These are phyloP conservation scores for Limnephilus marmoratus DNA, from an alignment of 2,888 invertebrate species.

Conservation along the genomic window DNA sequence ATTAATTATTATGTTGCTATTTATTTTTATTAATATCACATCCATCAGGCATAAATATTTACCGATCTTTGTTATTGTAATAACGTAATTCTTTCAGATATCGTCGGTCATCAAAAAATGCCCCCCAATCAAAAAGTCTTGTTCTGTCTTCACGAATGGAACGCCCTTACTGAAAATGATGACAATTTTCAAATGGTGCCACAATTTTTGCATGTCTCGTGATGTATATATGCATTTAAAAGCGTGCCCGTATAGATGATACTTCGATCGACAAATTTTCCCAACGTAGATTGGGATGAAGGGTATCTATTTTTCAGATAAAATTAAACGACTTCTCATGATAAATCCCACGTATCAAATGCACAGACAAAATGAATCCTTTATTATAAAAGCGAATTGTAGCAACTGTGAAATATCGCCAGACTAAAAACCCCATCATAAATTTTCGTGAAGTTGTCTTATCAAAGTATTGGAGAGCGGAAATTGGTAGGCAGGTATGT, in stretches of 20 bases:
- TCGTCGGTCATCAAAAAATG: neutral
- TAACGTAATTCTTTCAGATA: no score
- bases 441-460: neutral
- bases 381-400: conserved; percentile 51
- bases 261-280: conserved; percentile 30
- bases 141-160: neutral
- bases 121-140: neutral
- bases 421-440: conserved; percentile 3
- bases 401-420: conserved; percentile 21
- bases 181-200: neutral
- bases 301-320: conserved; percentile 34
- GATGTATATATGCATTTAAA: neutral
- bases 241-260: neutral
- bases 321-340: conserved; percentile 41
- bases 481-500: neutral
- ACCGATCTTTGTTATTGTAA: no score
- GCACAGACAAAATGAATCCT: conserved; percentile 60
- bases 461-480: neutral
- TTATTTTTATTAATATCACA: no score
- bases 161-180: neutral
- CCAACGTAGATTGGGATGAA: conserved; percentile 41
- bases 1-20: no score
- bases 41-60: no score
- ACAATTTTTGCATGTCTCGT: neutral
- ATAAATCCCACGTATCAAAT: conserved; percentile 60